Percentiles rank a stretch among this genome's conserved stretches.
Conservation (phyloP, 2,797 vertebrate species). For the Acanthopagrus latus region DNA sequence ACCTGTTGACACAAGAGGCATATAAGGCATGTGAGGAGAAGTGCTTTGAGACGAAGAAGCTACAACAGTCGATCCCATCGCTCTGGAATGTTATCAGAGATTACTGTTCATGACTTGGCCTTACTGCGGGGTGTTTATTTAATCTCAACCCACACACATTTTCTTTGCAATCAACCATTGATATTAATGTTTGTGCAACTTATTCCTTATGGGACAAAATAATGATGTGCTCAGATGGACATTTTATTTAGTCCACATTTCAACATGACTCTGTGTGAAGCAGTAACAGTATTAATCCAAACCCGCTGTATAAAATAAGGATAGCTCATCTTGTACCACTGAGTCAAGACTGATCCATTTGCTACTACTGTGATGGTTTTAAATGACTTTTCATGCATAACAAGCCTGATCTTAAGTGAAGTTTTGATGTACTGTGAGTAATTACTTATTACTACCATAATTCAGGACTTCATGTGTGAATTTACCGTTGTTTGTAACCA, state of each 20-base stretch:
- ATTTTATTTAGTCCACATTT: not conserved
- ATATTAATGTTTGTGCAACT: slow-evolving; percentile 35
- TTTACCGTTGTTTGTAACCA: not conserved
- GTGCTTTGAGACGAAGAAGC: slow-evolving; percentile 5
- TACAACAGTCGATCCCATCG: slow-evolving; percentile 20
- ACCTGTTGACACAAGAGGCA: not conserved
- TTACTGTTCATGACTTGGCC: slow-evolving; percentile 39
- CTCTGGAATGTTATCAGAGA: slow-evolving; percentile 64
- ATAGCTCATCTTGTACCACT: not conserved
- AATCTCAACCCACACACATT: slow-evolving; percentile 24
- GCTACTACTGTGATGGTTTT: not conserved
- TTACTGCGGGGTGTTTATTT: slow-evolving; percentile 16
- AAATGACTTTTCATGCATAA: not conserved
- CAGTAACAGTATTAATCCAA: not conserved
- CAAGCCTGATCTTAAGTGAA: not conserved
- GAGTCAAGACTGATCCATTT: not conserved
- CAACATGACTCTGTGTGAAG: not conserved
- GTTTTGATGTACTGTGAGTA: slow-evolving; percentile 8
- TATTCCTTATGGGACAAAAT: not conserved
- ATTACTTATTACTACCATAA: not conserved
- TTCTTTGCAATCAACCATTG: slow-evolving; percentile 30
- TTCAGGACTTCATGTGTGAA: slow-evolving; percentile 5
- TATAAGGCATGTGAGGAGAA: not conserved
- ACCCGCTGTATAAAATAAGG: too few species aligned
- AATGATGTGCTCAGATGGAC: not conserved